These are phyloP conservation scores for Temnothorax curvispinosus DNA, from an alignment of 1,140 invertebrate species.

Conservation along the genomic window DNA sequence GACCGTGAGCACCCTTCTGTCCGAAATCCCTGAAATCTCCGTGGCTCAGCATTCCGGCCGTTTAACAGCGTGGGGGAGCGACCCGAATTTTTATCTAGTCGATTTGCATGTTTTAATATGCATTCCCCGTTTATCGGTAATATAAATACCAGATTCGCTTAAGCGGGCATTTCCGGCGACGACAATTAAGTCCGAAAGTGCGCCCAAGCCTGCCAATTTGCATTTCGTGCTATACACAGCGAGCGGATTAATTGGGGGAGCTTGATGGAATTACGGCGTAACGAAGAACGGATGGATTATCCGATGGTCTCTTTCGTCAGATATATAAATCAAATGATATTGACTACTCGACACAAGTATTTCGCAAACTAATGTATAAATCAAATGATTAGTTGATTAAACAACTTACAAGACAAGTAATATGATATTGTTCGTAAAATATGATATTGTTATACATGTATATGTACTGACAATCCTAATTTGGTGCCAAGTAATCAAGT, in stretches of 20 bases:
- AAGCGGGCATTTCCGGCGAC: slow-evolving; percentile 69
- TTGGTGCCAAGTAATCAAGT: too few relatives aligned
- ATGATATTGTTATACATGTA: neutral
- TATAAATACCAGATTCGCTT: slow-evolving; percentile 77
- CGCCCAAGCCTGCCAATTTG: slow-evolving; percentile 69
- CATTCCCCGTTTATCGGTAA: slow-evolving; percentile 74
- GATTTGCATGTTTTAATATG: slow-evolving; percentile 78
- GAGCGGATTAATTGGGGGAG: slow-evolving; percentile 57
- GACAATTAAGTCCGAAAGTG: slow-evolving; percentile 74
- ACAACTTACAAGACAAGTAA: neutral
- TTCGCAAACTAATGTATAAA: neutral
- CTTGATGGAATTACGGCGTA: slow-evolving; percentile 60
- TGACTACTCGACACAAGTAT: slow-evolving; percentile 24
- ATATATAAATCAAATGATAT: slow-evolving; percentile 44
- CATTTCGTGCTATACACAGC: slow-evolving; percentile 60
- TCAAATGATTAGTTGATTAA: neutral
- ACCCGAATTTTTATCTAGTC: slow-evolving; percentile 66
- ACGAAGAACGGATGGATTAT: slow-evolving; percentile 56
- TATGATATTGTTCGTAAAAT: neutral
- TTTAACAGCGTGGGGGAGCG: slow-evolving; percentile 58
- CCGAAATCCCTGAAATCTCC: slow-evolving; percentile 70
- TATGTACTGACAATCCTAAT: neutral
- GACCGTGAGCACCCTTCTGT: slow-evolving; percentile 54
- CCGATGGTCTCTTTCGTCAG: slow-evolving; percentile 35
- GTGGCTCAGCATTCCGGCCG: slow-evolving; percentile 61